Evolutionary conservation across 2,888 invertebrate species (phyloP).

Genomic region (Axea sp.): DNA sequence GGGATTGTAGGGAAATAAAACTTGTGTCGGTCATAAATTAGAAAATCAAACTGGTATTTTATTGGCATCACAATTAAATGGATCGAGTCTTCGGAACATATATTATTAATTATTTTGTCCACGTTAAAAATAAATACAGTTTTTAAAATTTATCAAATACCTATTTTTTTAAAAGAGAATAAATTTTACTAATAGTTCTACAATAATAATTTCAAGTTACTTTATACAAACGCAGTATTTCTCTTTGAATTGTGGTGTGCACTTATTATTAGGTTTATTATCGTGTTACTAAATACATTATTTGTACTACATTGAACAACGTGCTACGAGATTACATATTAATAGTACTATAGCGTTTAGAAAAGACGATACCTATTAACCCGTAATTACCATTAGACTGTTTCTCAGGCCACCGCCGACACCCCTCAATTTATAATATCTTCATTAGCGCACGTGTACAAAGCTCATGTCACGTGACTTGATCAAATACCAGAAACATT

Average conservation of each 20-base stretch:
- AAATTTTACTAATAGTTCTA: too few relatives aligned
- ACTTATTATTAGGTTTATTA: constrained; percentile 52
- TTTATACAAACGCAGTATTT: constrained; percentile 13
- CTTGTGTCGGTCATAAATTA: too few relatives aligned
- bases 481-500: constrained; percentile 33
- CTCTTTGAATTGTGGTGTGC: constrained; percentile 18
- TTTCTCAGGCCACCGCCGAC: constrained; percentile 50
- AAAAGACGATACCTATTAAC: constrained; percentile 61
- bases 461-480: constrained; percentile 34
- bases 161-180: too few relatives aligned
- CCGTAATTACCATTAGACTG: constrained; percentile 58
- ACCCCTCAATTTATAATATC: constrained; percentile 59
- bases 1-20: too few relatives aligned
- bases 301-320: constrained; percentile 50
- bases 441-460: constrained; percentile 54
- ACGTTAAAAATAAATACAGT: too few relatives aligned
- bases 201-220: too few relatives aligned
- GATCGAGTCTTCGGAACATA: too few relatives aligned
- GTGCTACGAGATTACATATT: constrained; percentile 51
- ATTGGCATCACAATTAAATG: too few relatives aligned
- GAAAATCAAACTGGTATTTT: too few relatives aligned
- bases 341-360: constrained; percentile 53
- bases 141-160: too few relatives aligned
- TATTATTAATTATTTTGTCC: too few relatives aligned
- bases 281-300: constrained; percentile 53